phyloP scores from a whole-genome alignment of 2,797 vertebrate species.

The Gallinago stenura region DNA sequence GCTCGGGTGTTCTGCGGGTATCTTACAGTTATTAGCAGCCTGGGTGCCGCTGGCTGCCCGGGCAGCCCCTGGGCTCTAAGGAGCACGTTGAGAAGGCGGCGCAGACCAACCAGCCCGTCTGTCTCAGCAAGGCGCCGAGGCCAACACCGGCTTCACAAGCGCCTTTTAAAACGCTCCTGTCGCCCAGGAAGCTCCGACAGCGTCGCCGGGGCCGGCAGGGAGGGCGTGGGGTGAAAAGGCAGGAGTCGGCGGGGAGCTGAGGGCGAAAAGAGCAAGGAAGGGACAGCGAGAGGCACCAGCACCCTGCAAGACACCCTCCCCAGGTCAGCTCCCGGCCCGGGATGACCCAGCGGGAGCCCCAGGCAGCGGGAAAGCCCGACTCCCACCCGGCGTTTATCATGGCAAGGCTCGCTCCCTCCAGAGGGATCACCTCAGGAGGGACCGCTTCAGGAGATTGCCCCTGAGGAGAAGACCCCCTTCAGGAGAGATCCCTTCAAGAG shows the following conservation, averaged over 20 bases:
- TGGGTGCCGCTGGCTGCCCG: not conserved
- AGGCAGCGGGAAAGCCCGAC: not conserved
- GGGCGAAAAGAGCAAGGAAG: not conserved
- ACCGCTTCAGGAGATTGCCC: too few relatives aligned
- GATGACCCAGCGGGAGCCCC: not conserved
- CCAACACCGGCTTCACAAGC: not conserved
- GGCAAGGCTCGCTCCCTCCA: not conserved
- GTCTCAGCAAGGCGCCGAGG: not conserved
- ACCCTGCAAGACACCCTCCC: not conserved
- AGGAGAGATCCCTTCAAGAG: not conserved
- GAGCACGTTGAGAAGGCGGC: too few relatives aligned
- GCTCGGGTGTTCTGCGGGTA: not conserved
- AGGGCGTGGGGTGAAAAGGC: not conserved
- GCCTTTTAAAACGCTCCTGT: not conserved
- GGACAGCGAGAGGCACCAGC: too few relatives aligned
- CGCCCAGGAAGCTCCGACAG: not conserved
- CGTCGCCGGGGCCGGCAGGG: not conserved
- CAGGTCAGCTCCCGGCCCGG: not conserved
- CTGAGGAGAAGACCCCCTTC: too few relatives aligned
- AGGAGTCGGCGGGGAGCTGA: not conserved
- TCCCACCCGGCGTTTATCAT: not conserved
- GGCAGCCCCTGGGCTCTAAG: rapidly evolving
- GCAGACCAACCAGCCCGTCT: not conserved
- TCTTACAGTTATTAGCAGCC: rapidly evolving
- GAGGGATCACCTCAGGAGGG: not conserved